phyloP scores from a whole-genome alignment of 1,140 invertebrate genomes.

The Macrotrachela quadricornifera region DNA sequence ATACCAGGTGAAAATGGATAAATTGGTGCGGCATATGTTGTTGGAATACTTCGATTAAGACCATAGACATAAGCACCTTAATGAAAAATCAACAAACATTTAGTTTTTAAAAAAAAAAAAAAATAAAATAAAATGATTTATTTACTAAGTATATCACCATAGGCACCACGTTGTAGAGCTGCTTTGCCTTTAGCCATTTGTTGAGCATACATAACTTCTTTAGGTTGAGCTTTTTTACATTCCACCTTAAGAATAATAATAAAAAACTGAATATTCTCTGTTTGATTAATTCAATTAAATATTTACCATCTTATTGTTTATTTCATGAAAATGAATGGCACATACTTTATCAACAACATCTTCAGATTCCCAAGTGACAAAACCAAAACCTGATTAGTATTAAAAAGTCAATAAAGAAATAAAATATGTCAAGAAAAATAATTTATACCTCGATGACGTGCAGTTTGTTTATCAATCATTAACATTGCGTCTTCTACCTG shows the following conservation, averaged over 20 bases:
- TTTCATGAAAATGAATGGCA: constrained; percentile 11
- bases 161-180: background rate
- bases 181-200: constrained; percentile 10
- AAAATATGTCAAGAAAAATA: too few species aligned
- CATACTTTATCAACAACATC: constrained; percentile 11
- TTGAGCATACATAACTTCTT: constrained; percentile 11
- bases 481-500: constrained; percentile 35
- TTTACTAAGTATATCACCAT: constrained; percentile 3
- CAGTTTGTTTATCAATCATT: constrained; percentile 5
- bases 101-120: too few species aligned
- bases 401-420: too few species aligned
- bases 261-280: too few species aligned
- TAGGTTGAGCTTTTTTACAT: constrained; percentile 11
- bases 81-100: too few species aligned
- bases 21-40: too few species aligned
- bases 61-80: too few species aligned
- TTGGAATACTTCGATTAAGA: too few species aligned
- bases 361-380: constrained; percentile 11
- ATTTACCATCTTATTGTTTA: constrained; percentile 5
- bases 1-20: too few species aligned
- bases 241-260: background rate
- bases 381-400: constrained; percentile 7
- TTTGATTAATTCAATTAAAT: too few species aligned
- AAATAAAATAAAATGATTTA: background rate
- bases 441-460: background rate